Conservation (phyloP, 2,797 vertebrate species). For the Sebastes jordani region DNA sequence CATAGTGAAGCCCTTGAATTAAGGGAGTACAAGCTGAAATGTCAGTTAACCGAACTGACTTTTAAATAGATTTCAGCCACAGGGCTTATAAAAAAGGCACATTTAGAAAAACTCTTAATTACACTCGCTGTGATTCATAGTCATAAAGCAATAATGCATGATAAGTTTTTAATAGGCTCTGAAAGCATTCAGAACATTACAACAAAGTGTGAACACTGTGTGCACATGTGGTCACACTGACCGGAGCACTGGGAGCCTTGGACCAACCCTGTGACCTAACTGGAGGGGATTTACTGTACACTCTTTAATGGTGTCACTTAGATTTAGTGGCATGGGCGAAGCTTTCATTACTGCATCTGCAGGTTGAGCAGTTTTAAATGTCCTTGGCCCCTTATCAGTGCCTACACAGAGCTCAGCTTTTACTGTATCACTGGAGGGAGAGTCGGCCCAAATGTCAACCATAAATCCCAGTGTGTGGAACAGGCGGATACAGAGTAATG, state of each 20-base stretch:
- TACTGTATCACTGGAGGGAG: conserved; percentile 55
- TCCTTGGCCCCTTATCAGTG: conserved; percentile 80
- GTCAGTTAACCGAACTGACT: background rate
- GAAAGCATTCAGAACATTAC: background rate
- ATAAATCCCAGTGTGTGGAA: conserved; percentile 69
- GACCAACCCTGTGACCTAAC: conserved; percentile 40
- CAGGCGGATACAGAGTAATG: conserved; percentile 45
- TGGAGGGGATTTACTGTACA: conserved; percentile 47
- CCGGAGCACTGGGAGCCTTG: background rate
- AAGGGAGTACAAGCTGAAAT: background rate
- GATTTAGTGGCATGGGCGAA: conserved; percentile 70
- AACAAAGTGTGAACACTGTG: background rate
- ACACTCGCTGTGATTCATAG: background rate
- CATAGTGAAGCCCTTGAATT: background rate
- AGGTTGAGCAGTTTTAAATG: conserved; percentile 82
- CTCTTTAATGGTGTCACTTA: conserved; percentile 60
- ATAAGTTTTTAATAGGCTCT: background rate
- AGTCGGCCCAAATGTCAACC: conserved; percentile 62
- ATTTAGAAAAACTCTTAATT: background rate
- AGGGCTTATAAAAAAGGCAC: background rate
- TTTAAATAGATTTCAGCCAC: background rate
- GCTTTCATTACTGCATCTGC: conserved; percentile 77
- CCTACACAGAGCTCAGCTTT: conserved; percentile 66
- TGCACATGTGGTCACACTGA: background rate
- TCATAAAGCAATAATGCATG: background rate